phyloP scores from a whole-genome alignment of 2,888 invertebrate species.

The Trissolcus japonicus region DNA sequence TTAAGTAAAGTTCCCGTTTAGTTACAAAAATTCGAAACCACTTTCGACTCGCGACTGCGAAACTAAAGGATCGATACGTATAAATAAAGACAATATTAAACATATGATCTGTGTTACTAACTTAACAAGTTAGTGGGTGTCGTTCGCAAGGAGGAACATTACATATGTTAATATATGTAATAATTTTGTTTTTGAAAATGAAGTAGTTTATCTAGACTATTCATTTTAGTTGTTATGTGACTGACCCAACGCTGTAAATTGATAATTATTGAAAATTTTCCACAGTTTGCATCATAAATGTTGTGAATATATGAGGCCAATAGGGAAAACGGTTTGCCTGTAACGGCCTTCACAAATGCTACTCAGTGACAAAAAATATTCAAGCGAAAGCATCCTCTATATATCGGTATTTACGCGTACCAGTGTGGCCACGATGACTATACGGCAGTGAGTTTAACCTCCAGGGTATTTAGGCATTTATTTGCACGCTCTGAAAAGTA shows the following conservation, averaged over 20 bases:
- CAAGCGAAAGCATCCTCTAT: slow-evolving; percentile 61
- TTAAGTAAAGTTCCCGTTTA: too few species aligned
- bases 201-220: too few species aligned
- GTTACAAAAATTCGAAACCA: too few species aligned
- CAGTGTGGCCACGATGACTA: slow-evolving; percentile 39
- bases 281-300: slow-evolving; percentile 14
- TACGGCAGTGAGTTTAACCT: slow-evolving; percentile 59
- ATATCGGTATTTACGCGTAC: slow-evolving; percentile 62
- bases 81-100: too few species aligned
- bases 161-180: too few species aligned
- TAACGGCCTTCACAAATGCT: slow-evolving; percentile 55
- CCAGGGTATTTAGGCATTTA: slow-evolving; percentile 63
- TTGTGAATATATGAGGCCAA: slow-evolving; percentile 21
- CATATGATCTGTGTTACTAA: too few species aligned
- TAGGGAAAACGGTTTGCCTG: slow-evolving; percentile 33
- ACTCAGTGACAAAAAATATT: slow-evolving; percentile 52
- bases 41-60: too few species aligned
- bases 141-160: too few species aligned
- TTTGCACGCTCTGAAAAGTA: slow-evolving; percentile 56
- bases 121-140: too few species aligned
- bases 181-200: too few species aligned
- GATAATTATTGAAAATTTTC: slow-evolving; percentile 30
- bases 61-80: too few species aligned
- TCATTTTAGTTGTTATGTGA: too few species aligned
- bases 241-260: slow-evolving; percentile 5